phyloP scores from a whole-genome alignment of 2,888 invertebrate species.

The Drosophila rellima region DNA sequence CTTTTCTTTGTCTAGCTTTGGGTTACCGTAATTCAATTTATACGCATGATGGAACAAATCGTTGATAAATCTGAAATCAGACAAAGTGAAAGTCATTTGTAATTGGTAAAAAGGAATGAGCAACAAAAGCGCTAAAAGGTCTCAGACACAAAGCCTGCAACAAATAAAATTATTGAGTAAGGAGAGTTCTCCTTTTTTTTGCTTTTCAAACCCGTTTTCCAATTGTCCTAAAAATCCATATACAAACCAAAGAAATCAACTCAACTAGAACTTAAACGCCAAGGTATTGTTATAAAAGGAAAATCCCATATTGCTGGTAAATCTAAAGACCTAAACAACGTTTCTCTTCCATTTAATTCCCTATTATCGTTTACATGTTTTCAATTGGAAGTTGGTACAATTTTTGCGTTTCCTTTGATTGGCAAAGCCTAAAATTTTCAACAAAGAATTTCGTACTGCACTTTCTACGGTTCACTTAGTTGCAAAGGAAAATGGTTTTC shows the following conservation, averaged over 20 bases:
- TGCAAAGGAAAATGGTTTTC: constrained; percentile 11
- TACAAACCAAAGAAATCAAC: constrained; percentile 34
- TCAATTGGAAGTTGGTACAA: constrained; percentile 56
- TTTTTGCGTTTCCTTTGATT: constrained; percentile 45
- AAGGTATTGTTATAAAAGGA: constrained; percentile 29
- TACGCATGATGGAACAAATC: constrained; percentile 13
- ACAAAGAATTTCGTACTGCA: constrained; percentile 10
- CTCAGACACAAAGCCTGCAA: constrained; percentile 45
- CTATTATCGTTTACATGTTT: constrained; percentile 39
- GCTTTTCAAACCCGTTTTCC: neutral
- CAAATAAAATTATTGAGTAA: constrained; percentile 58
- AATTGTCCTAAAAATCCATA: constrained; percentile 22
- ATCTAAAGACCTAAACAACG: constrained; percentile 38
- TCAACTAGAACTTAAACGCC: constrained; percentile 22
- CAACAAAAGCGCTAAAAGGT: constrained; percentile 30
- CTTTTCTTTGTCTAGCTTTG: neutral
- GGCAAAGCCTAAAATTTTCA: constrained; percentile 2
- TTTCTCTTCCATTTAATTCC: constrained; percentile 20
- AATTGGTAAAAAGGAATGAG: constrained; percentile 25
- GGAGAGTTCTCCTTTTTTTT: neutral
- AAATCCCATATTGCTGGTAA: constrained; percentile 20
- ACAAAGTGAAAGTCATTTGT: constrained; percentile 33
- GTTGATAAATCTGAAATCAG: constrained; percentile 5
- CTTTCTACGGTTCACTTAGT: constrained; percentile 22
- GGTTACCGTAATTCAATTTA: constrained; percentile 16